Percentiles rank a stretch among this genome's conserved stretches.
Conservation (phyloP, 2,113 vertebrate species). For the Mormyrus iriodes region DNA sequence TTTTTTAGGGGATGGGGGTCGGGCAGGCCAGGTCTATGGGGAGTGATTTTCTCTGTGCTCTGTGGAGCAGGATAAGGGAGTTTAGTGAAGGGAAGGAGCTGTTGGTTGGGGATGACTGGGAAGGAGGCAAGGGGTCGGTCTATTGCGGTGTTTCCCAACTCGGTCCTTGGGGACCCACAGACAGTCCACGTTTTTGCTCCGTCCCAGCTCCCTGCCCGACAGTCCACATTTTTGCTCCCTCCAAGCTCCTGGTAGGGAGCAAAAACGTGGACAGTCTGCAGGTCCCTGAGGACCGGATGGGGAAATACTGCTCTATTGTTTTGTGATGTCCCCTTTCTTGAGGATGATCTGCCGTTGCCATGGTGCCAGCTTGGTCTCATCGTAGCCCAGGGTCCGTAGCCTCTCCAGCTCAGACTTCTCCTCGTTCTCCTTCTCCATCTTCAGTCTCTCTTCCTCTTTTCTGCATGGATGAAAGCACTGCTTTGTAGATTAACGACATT, state of each 20-base stretch:
- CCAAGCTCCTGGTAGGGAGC: not conserved
- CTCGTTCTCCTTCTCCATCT: conserved; percentile 70
- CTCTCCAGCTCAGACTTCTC: conserved; percentile 84
- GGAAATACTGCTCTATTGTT: conserved; percentile 64
- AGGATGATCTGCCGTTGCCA: conserved; percentile 96
- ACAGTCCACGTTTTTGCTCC: not conserved
- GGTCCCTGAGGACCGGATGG: not conserved
- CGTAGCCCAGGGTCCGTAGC: conserved; percentile 87
- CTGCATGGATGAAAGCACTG: conserved; percentile 49
- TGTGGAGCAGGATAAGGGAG: not conserved
- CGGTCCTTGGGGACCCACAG: not conserved
- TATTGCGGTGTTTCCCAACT: not conserved
- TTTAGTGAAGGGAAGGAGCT: not conserved
- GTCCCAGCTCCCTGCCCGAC: not conserved
- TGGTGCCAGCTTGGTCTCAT: conserved; percentile 89
- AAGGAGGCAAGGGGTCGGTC: not conserved
- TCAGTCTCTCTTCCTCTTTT: conserved; percentile 75
- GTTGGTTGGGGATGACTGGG: not conserved
- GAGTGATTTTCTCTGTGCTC: not conserved
- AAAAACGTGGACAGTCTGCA: not conserved
- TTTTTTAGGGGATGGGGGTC: not conserved
- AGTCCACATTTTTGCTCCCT: not conserved
- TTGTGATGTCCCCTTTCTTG: conserved; percentile 91
- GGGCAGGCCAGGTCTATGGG: not conserved
- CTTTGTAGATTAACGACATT: not conserved